Base-by-base conservation (phyloP, 2,113 vertebrate species). In the Ceyx margarethae region DNA sequence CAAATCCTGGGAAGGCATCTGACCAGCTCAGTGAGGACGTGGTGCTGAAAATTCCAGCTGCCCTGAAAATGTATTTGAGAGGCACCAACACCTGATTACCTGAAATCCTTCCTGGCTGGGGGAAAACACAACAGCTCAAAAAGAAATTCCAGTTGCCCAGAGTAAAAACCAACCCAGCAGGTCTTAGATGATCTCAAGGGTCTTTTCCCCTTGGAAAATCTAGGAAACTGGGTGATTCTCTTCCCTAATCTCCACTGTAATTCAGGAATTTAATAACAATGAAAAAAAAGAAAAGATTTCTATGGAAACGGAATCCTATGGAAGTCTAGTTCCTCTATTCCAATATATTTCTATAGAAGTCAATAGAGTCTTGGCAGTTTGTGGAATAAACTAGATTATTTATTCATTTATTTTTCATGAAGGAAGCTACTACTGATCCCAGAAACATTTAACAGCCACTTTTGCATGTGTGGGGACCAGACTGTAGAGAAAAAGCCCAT, bases 1-100 rank as follows among this genome's bases (percentile, higher is more conserved):
- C 37, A 62, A 83, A 80, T n/a, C 9, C 51, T 5, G 45, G 1
- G 22, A 56, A 4, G 2, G 15, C 3, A 3, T 51, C 40, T 31
- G 11, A 4, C 5, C 29, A 45, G n/a, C 13, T 68, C 2, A 51
- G 8, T 15, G 45, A 73, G 28, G 9, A 21, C 0, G 0, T 1
- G 26, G 11, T 7, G 20, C 45, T 26, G 14, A 62, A 87, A 76
- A 71, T 9, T 33, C 21, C 20, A 60, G 21, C 4, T 71, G 37
- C 9, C 33, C 53, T 76, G 71, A 53, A 46, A 79, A 42, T 10
- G 8, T 5, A 40, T 10, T 21, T 6, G 17, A 26, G 3, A 17
- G 56, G 33, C 11, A 69, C 4, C 20, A 42, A 35, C 17, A n/a
- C 0, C 13, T 9, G 48, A 19, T 42, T 33, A 21, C 26, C 54